Base-by-base conservation (phyloP, 2,888 invertebrate genomes). In the Dicycla oo region DNA sequence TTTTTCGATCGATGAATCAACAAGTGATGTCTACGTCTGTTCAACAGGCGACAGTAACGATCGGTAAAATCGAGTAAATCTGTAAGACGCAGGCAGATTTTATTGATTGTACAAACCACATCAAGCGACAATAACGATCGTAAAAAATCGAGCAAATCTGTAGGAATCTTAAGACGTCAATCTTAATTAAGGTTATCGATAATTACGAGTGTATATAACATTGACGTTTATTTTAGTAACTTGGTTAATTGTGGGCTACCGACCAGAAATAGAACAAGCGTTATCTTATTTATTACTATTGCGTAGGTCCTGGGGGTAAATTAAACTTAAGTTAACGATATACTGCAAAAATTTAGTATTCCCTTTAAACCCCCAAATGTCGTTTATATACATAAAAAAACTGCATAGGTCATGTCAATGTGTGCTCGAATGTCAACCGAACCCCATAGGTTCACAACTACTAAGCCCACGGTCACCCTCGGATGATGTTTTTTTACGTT, bases 231-330 rank as follows among this genome's bases (percentile, higher is more conserved):
- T 63, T 66, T 60, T 53, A 67, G 47, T 77, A 73, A 67, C 69
- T 78, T 82, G 77, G 71, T 78, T 63, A 73, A 49, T 66, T 63
- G 47, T 65, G 56, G 30, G 43, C 56, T 66, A 66, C 45, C 13
- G 54, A 80, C 51, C n/a, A 78, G 74, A 69, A 78, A 82, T 78
- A 69, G 68, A 63, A 65, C 82, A 65, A 30, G 15, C 15, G 57
- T 73, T 80, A 78, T 80, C 79, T 45, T 68, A 62, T 65, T 69
- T 66, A 73, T 53, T 65, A 67, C 54, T 66, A 38, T 63, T 82
- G 65, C 65, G 34, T 23, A 40, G 34, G 61, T 78, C 38, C 57
- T 69, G 49, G 53, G 61, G 57, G 45, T 79, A 60, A 65, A 49
- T 56, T 63, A 66, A 40, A 69, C 45, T 7, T 71, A 34, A 47